A percentile compares a stretch with the other conserved stretches of the same genome.
These are phyloP conservation scores for Geophilus truncorum DNA, from an alignment of 2,888 invertebrate genomes.

Conservation along the genomic window DNA sequence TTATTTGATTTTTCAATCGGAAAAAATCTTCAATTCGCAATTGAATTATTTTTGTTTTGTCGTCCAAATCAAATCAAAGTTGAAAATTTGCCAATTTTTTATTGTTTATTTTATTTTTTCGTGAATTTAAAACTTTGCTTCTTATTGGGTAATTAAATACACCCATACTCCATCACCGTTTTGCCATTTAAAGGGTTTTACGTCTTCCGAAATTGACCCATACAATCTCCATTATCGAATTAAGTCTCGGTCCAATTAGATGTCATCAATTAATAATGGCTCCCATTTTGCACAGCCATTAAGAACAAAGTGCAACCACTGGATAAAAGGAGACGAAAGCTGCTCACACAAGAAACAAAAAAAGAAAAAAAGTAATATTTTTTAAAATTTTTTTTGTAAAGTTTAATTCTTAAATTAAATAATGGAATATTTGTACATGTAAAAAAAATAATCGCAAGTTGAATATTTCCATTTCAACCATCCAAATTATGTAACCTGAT, in stretches of 20 bases:
- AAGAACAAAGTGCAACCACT: not conserved
- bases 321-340: not conserved
- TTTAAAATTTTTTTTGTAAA: too few species aligned
- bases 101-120: not conserved
- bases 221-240: conserved; percentile 20
- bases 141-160: not conserved
- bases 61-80: not conserved
- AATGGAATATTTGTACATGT: too few species aligned
- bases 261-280: conserved; percentile 32
- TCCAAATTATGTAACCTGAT: not conserved
- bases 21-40: not conserved
- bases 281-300: conserved; percentile 19
- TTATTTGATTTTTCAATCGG: not conserved
- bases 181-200: not conserved
- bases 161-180: not conserved
- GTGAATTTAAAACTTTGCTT: not conserved
- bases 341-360: too few species aligned
- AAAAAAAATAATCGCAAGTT: not conserved
- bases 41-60: not conserved
- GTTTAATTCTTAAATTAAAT: too few species aligned
- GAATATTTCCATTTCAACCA: not conserved
- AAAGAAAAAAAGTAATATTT: too few species aligned
- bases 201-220: conserved; percentile 17
- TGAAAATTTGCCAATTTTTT: not conserved
- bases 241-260: conserved; percentile 30